phyloP scores from a whole-genome alignment of 2,888 invertebrate species.

The Eilema depressum region DNA sequence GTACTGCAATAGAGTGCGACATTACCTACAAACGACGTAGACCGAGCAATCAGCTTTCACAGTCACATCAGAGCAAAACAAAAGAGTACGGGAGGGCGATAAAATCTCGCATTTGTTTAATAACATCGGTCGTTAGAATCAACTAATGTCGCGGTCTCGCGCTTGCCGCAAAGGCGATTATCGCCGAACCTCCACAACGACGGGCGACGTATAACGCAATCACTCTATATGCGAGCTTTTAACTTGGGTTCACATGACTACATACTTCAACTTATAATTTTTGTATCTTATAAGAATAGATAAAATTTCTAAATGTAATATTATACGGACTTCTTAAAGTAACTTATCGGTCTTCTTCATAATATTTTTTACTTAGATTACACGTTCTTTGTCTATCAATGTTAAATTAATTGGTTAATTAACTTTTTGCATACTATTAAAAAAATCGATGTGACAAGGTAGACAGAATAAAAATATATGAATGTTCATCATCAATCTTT shows the following conservation, averaged over 20 bases:
- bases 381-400: neutral
- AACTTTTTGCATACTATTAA: neutral
- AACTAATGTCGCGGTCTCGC: slow-evolving; percentile 71
- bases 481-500: slow-evolving; percentile 10
- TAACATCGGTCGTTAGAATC: slow-evolving; percentile 82
- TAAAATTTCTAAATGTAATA: neutral
- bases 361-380: neutral
- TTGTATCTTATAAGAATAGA: neutral
- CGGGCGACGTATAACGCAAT: slow-evolving; percentile 48
- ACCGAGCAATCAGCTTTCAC: slow-evolving; percentile 72
- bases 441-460: neutral
- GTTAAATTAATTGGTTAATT: no score
- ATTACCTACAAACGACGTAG: slow-evolving; percentile 55
- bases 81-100: slow-evolving; percentile 76
- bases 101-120: slow-evolving; percentile 83
- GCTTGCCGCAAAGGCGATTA: slow-evolving; percentile 59
- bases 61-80: slow-evolving; percentile 66
- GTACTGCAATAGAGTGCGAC: slow-evolving; percentile 40
- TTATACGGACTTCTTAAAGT: neutral
- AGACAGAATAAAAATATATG: neutral
- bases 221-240: slow-evolving; percentile 47
- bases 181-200: slow-evolving; percentile 59
- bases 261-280: neutral
- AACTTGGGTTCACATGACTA: slow-evolving; percentile 50
- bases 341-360: neutral